Evolutionary conservation across 2,113 vertebrate species (phyloP), one percentile per base, ranked within the genome.

Genomic region (Tyto alba): DNA sequence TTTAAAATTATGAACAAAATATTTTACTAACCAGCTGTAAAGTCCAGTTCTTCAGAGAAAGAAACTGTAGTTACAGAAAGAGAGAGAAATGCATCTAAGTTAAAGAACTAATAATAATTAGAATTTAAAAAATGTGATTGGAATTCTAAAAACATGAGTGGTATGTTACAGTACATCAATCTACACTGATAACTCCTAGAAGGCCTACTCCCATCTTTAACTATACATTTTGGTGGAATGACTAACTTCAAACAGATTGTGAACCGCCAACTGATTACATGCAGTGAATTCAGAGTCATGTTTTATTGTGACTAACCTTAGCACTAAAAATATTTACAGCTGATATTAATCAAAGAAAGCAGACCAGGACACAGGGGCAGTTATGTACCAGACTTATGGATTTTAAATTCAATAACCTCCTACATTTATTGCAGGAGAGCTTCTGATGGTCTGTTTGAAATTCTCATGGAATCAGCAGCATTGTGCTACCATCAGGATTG

Each of bases 31-130:
- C 99, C 98, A 99, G 98, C 53, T 99, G 99, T 67, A 99, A 98
- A 96, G 98, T 98, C 99, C 99, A 99, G 97, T 99, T 99, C 98
- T 99, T 99, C 98, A 99, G 84, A 86, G 99, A 98, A 85, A 99
- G 98, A 97, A 99, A 99, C 99, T 99, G 88, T 22, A 96, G 93
- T 76, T 32, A 93, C 10, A 60, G 90, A 92, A 97, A 93, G 89
- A 92, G 15, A 83, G 5, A 90, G 36, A 85, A 63, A 59, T 7
- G 7, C 17, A 78, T 5, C 0, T 16, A 78, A 71, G 12, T 78
- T 64, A 81, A 84, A 78, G 27, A 92, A 71, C 1, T 29, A 66
- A 38, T 20, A 71, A 73, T 38, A 80, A 47, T 19, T 16, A 22
- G 3, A 66, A 64, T 10, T 19, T 2, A 41, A 62, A 45, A 72